Percentiles rank a stretch among this genome's conserved stretches.
Evolutionary conservation across 64 coral and sea anemone genomes (phyloP).

Genomic region (Montipora cactus): DNA sequence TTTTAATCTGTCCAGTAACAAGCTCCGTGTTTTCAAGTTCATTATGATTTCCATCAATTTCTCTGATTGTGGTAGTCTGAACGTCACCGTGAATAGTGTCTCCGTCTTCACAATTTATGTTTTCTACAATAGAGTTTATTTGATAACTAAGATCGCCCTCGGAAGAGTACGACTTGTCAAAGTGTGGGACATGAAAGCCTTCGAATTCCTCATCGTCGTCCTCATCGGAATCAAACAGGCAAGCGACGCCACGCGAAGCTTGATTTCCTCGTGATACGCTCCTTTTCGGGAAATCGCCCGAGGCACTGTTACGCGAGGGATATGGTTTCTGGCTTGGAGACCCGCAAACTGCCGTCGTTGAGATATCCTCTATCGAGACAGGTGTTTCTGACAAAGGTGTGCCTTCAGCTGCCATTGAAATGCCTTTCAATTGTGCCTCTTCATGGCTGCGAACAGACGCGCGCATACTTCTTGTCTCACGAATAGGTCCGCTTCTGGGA

Average conservation of each 20-base stretch:
- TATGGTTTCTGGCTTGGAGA: background rate
- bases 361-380: background rate
- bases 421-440: background rate
- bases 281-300: background rate
- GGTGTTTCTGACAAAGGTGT: background rate
- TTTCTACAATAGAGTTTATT: conserved; percentile 35
- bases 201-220: conserved; percentile 45
- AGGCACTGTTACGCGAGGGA: background rate
- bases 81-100: background rate
- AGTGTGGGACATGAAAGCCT: conserved; percentile 70
- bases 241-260: background rate
- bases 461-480: background rate
- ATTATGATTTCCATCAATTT: background rate
- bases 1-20: background rate
- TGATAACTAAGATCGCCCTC: conserved; percentile 50
- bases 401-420: background rate
- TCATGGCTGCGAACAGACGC: background rate
- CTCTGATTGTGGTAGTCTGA: background rate
- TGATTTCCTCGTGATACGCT: background rate
- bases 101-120: background rate
- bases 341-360: background rate
- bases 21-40: background rate
- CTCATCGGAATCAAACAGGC: conserved; percentile 70
- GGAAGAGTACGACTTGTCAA: conserved; percentile 48
- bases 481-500: conserved; percentile 12